phyloP scores from a whole-genome alignment of 2,797 vertebrate species.

The Saxicola maurus region DNA sequence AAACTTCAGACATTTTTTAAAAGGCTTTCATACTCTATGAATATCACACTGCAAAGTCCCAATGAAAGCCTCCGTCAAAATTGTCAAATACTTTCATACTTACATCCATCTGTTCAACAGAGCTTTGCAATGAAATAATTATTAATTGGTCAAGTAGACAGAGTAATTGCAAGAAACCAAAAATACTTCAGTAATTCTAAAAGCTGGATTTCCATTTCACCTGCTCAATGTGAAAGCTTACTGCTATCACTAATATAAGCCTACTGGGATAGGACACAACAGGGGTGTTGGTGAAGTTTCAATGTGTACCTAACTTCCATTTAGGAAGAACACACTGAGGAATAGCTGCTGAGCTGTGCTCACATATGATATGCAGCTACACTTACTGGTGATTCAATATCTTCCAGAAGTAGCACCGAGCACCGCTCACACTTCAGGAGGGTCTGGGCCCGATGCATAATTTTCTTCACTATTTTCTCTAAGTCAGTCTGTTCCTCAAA shows the following conservation, averaged over 20 bases:
- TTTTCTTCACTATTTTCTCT: slow-evolving; percentile 99
- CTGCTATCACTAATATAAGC: neutral
- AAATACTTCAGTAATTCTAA: neutral
- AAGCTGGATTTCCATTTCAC: neutral
- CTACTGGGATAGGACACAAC: neutral
- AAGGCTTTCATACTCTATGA: neutral
- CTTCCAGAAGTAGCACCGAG: slow-evolving; percentile 94
- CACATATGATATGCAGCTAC: neutral
- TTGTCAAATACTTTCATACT: neutral
- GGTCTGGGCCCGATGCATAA: slow-evolving; percentile 97
- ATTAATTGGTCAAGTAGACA: neutral
- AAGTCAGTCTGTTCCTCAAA: slow-evolving; percentile 98
- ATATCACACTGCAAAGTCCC: neutral
- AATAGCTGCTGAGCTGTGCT: neutral
- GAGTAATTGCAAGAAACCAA: neutral
- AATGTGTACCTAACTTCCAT: neutral
- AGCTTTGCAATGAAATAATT: neutral
- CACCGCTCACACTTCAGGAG: slow-evolving; percentile 95
- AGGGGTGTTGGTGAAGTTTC: neutral
- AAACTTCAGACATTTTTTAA: neutral
- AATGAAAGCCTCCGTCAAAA: neutral
- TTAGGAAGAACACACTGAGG: neutral
- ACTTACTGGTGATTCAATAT: slow-evolving; percentile 94
- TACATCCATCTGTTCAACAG: neutral
- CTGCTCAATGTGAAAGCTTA: neutral